These are phyloP conservation scores for Cassiopea andromeda DNA, from an alignment of 30 jellyfish, hydroid and myxozoan species.

Conservation along the genomic window DNA sequence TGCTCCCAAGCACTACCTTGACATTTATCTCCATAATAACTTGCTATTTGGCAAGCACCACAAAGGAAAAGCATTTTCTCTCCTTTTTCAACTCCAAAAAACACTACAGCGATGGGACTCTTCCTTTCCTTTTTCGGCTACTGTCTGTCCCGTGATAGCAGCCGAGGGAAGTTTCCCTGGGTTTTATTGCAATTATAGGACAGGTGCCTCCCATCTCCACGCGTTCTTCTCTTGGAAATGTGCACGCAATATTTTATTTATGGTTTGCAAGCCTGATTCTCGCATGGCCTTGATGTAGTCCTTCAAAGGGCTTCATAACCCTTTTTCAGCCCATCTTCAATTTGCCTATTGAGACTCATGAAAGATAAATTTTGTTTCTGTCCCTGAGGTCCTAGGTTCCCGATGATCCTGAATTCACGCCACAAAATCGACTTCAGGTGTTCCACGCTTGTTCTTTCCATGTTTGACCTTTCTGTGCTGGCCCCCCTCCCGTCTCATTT, in stretches of 20 bases:
- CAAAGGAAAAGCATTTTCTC: constrained; percentile 36
- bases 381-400: constrained; percentile 25
- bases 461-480: neutral
- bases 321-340: constrained; percentile 23
- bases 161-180: constrained; percentile 61
- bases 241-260: constrained; percentile 41
- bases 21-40: constrained; percentile 20
- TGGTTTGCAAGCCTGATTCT: constrained; percentile 31
- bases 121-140: constrained; percentile 10
- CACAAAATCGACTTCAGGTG: constrained; percentile 3
- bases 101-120: constrained; percentile 25
- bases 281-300: constrained; percentile 48
- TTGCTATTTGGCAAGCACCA: constrained; percentile 8
- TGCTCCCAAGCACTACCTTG: constrained; percentile 27
- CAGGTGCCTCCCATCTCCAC: constrained; percentile 24
- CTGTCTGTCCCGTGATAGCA: constrained; percentile 65
- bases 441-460: neutral
- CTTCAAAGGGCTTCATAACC: constrained; percentile 49
- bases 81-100: constrained; percentile 2
- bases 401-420: constrained; percentile 7
- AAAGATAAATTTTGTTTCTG: constrained; percentile 2
- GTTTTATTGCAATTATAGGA: constrained; percentile 2
- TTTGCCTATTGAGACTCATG: constrained; percentile 27
- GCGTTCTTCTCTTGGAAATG: constrained; percentile 60
- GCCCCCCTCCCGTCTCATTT: constrained; percentile 11